Evolutionary conservation across 1,140 invertebrate species (phyloP), one percentile per base, ranked within the genome.

Genomic region (Ditylenchus dipsaci): DNA sequence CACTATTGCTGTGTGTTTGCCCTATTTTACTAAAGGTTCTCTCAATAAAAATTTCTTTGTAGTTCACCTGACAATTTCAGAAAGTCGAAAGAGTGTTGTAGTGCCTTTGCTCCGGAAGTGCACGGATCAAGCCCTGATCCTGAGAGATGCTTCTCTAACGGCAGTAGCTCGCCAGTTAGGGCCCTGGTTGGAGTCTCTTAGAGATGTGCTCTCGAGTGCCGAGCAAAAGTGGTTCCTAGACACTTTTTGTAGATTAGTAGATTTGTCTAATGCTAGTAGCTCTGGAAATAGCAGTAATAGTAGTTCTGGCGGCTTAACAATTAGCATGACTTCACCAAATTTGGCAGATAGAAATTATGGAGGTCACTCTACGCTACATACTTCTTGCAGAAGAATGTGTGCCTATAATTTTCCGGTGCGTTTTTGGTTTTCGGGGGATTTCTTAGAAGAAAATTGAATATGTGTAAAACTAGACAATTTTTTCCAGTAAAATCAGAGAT

Each of bases 361-460:
- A 21, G n/a, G n/a, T 19, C 38, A 3, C 8, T 33, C 59, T 21
- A 61, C 13, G 3, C 53, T 76, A 30, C 33, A 66, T 30, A 45
- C 76, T 29, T 43, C 61, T 59, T 84, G 83, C 63, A 68, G 85
- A 68, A 79, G 76, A 72, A 84, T 84, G 76, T 83, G 83, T 77
- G 85, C 85, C 63, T 85, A 82, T 75, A 85, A 85, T 72, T 84
- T 85, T 73, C 84, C 84, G 45, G 84, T 85, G 73, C 1, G 43
- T 33, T 49, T 29, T 67, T 68, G 19, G 38, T 15, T 33, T 53
- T 53, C 8, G 3, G 33, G 3, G 11, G 11, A 5, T 38, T 38
- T 38, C 33, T 38, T n/a, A n/a, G n/a, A n/a, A n/a, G n/a, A n/a
- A n/a, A n/a, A n/a, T n/a, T n/a, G n/a, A n/a, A n/a, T n/a, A n/a